Base-by-base conservation (phyloP, 2,888 invertebrate species). In the Bombylius discolor region DNA sequence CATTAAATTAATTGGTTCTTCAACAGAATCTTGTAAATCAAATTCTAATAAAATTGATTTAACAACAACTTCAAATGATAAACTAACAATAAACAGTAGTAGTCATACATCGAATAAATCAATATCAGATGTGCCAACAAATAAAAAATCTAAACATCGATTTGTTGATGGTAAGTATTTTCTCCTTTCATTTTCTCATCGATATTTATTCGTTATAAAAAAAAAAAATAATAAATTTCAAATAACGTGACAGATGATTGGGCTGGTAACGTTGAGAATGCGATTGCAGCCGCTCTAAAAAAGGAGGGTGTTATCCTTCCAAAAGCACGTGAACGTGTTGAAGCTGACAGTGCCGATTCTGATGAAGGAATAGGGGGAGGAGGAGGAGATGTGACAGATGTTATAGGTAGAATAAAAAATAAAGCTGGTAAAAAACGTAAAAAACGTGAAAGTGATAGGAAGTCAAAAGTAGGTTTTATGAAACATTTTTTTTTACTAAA, bases 221-320 rank as follows among this genome's bases (percentile, higher is more conserved):
- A 13, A 44, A 7, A 44, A 44, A 9, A 4, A 9, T 44, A 9
- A 44, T 44, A 12, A 5, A 12, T 44, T 13, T 44, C 3, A 3
- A 36, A 5, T 36, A 8, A 7, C 8, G 4, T 36, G 34, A 12
- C 5, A 67, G 89, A 89, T 68, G 89, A 89, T 74, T 88, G 86
- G 77, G 88, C 87, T 23, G 82, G 83, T 52, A 84, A 81, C 66
- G 82, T 89, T 62, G 88, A 89, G 70, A 86, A 87, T 68, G 85
- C 87, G 12, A 82, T 89, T 60, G 82, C 84, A 56, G 85, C 82
- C 58, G 87, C 82, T 9, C 75, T 89, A 68, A 86, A 85, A 62
- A 87, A 84, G 68, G 83, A 82, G 63, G 80, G 80, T 33, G 75
- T 76, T 42, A 73, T 73, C 55, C 69, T 71, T 13, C 65, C 70